A percentile compares a stretch with the other conserved stretches of the same genome.
These are phyloP conservation scores for Lycocorax pyrrhopterus DNA, from an alignment of 2,113 vertebrate genomes.

Conservation along the genomic window DNA sequence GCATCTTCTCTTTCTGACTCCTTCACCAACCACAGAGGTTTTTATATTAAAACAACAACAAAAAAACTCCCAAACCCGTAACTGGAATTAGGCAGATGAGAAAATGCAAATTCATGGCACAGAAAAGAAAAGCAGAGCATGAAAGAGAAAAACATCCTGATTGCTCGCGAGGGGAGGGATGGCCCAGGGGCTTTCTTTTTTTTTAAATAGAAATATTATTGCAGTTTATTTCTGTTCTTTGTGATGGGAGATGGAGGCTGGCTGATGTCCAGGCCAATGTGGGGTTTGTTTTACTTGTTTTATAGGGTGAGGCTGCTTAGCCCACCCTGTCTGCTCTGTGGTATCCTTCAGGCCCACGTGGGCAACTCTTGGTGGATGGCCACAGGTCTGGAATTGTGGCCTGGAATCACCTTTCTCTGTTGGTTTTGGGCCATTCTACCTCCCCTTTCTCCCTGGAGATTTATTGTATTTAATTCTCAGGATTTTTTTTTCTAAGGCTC, in stretches of 20 bases:
- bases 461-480: not conserved
- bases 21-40: not conserved
- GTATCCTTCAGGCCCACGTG: not conserved
- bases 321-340: not conserved
- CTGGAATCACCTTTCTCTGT: not conserved
- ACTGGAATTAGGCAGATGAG: not conserved
- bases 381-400: accelerated
- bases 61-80: not conserved
- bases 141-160: not conserved
- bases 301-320: not conserved
- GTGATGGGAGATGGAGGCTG: not conserved
- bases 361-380: not conserved
- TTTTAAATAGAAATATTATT: not conserved
- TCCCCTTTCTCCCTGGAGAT: not conserved
- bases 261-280: not conserved
- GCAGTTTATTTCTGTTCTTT: not conserved
- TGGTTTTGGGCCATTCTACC: not conserved
- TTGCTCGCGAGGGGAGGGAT: not conserved
- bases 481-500: not conserved
- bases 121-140: not conserved
- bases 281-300: not conserved
- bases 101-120: not conserved
- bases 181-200: not conserved
- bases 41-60: not conserved
- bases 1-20: not conserved